These are phyloP conservation scores for Phylloscopus whistleri DNA, from an alignment of 2,113 vertebrate genomes.

Conservation along the genomic window DNA sequence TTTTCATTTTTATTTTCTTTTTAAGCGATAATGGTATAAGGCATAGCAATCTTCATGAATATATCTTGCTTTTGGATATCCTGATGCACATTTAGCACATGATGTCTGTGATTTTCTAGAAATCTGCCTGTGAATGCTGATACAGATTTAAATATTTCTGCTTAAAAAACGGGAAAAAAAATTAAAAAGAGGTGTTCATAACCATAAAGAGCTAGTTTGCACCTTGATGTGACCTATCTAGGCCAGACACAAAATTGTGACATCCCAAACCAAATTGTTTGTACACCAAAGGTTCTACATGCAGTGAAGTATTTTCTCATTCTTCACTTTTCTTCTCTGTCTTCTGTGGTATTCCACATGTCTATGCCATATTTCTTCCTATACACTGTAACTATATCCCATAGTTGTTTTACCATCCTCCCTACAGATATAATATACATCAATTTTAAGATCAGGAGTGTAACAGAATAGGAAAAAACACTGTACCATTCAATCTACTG, in stretches of 20 bases:
- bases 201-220: background rate
- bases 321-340: background rate
- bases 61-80: background rate
- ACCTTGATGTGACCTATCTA: background rate
- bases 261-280: background rate
- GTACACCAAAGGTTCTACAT: background rate
- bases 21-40: background rate
- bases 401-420: background rate
- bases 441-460: background rate
- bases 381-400: no score
- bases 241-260: background rate
- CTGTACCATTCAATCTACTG: rapidly evolving
- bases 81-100: background rate
- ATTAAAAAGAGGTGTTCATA: background rate
- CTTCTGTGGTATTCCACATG: background rate
- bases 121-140: background rate
- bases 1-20: background rate
- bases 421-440: background rate
- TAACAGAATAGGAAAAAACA: background rate
- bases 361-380: background rate
- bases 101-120: background rate
- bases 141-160: background rate
- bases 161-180: background rate
- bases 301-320: background rate
- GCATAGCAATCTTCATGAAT: background rate